Evolutionary conservation across 2,797 vertebrate genomes (phyloP).

Genomic region (Pelochelys cantorii): DNA sequence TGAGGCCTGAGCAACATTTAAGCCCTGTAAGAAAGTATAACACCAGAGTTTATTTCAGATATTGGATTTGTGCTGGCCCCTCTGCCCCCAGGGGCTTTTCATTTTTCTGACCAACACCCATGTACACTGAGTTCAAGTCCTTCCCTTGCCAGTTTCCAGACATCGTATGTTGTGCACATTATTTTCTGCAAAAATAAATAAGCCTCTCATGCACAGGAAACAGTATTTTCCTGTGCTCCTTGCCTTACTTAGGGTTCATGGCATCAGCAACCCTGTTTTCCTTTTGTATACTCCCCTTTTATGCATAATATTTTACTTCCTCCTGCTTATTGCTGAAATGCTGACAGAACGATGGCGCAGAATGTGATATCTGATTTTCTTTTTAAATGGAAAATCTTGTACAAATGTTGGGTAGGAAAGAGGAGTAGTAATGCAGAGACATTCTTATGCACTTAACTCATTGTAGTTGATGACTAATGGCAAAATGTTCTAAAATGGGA

Average conservation of each 20-base stretch:
- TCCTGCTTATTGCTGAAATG: background rate
- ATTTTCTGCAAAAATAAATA: background rate
- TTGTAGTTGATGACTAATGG: background rate
- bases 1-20: background rate
- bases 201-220: background rate
- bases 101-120: background rate
- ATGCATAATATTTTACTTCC: background rate
- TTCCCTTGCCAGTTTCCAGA: background rate
- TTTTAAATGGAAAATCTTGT: background rate
- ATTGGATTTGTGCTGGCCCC: background rate
- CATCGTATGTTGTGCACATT: background rate
- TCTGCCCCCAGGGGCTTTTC: background rate
- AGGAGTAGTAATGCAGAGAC: background rate
- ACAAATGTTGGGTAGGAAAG: background rate
- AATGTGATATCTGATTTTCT: fast-evolving
- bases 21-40: background rate
- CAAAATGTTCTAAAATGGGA: slow-evolving; percentile 2
- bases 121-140: too few relatives aligned
- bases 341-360: background rate
- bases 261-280: background rate
- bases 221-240: background rate
- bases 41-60: background rate
- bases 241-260: background rate
- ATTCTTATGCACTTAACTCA: background rate
- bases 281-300: background rate